Conservation (phyloP, 2,888 invertebrate genomes). For the Dysmachus trigonus region DNA sequence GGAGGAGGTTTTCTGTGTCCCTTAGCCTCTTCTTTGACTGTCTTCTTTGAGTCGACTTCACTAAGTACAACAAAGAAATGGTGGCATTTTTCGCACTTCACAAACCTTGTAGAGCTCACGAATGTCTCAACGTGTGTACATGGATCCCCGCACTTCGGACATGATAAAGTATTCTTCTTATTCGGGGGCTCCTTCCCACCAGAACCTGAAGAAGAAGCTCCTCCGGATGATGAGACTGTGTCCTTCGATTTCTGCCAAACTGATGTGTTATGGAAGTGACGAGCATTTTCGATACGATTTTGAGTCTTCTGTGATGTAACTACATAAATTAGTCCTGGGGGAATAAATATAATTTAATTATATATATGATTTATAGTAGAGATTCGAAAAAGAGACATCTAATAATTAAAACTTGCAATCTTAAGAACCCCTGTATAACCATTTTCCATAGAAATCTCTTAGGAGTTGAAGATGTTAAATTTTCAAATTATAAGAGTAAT, state of each 20-base stretch:
- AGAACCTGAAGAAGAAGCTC: neutral
- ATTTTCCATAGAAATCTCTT: too few relatives aligned
- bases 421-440: too few relatives aligned
- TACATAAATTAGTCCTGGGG: constrained; percentile 48
- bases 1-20: constrained; percentile 85
- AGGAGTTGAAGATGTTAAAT: too few relatives aligned
- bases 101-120: constrained; percentile 95
- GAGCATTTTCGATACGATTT: constrained; percentile 37
- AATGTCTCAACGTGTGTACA: constrained; percentile 97
- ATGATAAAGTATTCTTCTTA: constrained; percentile 82
- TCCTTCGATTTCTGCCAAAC: constrained; percentile 53
- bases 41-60: constrained; percentile 90
- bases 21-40: constrained; percentile 79
- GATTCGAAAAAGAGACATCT: too few relatives aligned
- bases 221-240: constrained; percentile 35
- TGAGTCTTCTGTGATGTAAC: constrained; percentile 44
- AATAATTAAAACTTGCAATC: too few relatives aligned
- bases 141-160: constrained; percentile 97
- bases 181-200: constrained; percentile 67
- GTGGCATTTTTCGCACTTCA: constrained; percentile 97
- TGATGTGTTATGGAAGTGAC: constrained; percentile 50
- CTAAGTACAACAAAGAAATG: constrained; percentile 97
- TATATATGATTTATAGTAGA: too few relatives aligned
- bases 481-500: too few relatives aligned
- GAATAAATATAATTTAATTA: neutral